Evolutionary conservation across 2,888 invertebrate genomes (phyloP), one percentile per base, ranked within the genome.

Genomic region (Ectemnius lituratus): DNA sequence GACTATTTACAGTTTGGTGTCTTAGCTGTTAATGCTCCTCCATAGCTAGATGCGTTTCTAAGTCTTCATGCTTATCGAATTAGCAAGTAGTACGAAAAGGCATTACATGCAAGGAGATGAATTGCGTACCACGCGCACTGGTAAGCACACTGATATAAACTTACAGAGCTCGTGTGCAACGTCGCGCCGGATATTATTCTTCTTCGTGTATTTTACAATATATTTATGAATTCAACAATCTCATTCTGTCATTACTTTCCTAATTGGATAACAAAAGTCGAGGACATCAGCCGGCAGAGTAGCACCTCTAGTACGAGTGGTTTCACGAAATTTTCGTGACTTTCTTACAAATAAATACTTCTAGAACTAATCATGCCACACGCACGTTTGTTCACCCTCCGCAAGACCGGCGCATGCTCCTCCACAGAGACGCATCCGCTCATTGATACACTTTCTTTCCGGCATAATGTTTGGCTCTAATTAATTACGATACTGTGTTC

Each of bases 231-330:
- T 70, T 81, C 70, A 75, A 81, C 81, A 79, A 76, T 72, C 27
- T 67, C 67, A 45, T 63, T 68, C 61, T 56, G 66, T 66, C 73
- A 70, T 68, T 75, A 73, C 70, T 68, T 62, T 69, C 57, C 58
- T 70, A 68, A 72, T 47, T 47, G 45, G 45, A 59, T 65, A 70
- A 75, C 77, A 70, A 72, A 70, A 81, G 78, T 81, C 75, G 81
- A 81, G 81, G 81, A 74, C 76, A 79, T 74, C 79, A 75, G 75
- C 49, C 18, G 66, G 61, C 46, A 73, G 76, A 81, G 79, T 79
- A 81, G 70, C 57, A 11, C 58, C 4, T 66, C 47, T 67, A 60
- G 64, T 75, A 57, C 61, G 60, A 18, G 14, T 49, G 63, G 37
- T 23, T 65, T 64, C 64, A 73, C 11, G 11, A 37, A 37, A 37